phyloP scores from a whole-genome alignment of 2,888 invertebrate species.

The Idaea biselata region DNA sequence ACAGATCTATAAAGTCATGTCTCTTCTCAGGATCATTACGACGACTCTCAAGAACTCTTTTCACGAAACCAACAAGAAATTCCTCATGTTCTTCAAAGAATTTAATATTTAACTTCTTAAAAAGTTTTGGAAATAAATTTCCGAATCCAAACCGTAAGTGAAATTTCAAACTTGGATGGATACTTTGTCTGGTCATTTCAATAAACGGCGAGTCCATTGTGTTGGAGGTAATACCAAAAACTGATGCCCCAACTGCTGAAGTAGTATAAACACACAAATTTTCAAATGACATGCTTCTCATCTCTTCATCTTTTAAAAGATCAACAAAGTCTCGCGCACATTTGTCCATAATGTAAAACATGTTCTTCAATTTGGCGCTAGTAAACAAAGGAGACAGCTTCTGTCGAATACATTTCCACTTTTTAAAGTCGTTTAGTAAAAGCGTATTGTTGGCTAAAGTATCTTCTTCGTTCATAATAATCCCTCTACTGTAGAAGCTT shows the following conservation, averaged over 20 bases:
- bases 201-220: constrained; percentile 59
- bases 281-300: neutral
- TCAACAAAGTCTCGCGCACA: constrained; percentile 46
- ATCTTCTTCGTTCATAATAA: constrained; percentile 36
- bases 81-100: constrained; percentile 51
- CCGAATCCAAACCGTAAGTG: constrained; percentile 37
- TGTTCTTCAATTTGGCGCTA: constrained; percentile 51
- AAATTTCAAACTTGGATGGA: constrained; percentile 31
- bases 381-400: constrained; percentile 60
- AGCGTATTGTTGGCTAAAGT: constrained; percentile 43
- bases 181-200: constrained; percentile 48
- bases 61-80: constrained; percentile 53
- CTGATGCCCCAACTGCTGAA: constrained; percentile 54
- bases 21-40: constrained; percentile 30
- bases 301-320: neutral
- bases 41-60: constrained; percentile 46
- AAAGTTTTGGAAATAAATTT: constrained; percentile 40
- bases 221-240: constrained; percentile 65
- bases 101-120: constrained; percentile 42
- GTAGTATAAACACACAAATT: constrained; percentile 38
- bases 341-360: constrained; percentile 57
- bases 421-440: constrained; percentile 42
- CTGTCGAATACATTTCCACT: constrained; percentile 56
- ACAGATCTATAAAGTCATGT: constrained; percentile 58
- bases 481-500: constrained; percentile 44